These are phyloP conservation scores for Eilema sororculum DNA, from an alignment of 2,888 invertebrate species.

Conservation along the genomic window DNA sequence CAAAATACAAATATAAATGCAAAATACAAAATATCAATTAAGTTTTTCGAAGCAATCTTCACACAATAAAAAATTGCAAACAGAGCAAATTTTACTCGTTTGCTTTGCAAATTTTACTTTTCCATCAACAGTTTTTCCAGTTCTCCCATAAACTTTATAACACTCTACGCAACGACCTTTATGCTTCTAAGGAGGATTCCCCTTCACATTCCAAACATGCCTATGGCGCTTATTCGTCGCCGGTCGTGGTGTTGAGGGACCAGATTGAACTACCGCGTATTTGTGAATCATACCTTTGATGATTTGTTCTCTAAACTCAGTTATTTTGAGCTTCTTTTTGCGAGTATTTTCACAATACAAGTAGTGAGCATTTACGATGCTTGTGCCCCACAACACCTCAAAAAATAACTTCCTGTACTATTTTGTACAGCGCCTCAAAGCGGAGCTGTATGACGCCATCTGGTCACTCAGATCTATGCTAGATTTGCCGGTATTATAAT, in stretches of 20 bases:
- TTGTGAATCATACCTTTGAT: background rate
- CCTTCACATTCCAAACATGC: background rate
- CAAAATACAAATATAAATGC: background rate
- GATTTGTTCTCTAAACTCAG: background rate
- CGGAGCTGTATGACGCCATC: constrained; percentile 36
- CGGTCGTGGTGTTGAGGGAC: background rate
- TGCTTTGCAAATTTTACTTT: background rate
- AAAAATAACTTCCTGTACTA: constrained; percentile 28
- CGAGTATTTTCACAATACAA: constrained; percentile 1
- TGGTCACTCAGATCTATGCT: constrained; percentile 36
- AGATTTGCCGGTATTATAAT: constrained; percentile 11
- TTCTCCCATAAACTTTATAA: background rate
- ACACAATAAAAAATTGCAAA: constrained; percentile 1
- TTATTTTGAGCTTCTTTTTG: background rate
- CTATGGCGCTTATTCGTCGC: background rate
- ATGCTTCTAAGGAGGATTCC: background rate
- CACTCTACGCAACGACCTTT: background rate
- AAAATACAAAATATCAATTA: background rate
- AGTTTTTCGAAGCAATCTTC: background rate
- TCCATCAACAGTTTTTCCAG: background rate
- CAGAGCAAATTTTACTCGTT: background rate
- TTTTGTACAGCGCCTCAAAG: constrained; percentile 34
- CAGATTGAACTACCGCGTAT: background rate
- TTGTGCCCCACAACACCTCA: constrained; percentile 30
- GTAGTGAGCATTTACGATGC: constrained; percentile 29